Evolutionary conservation across 2,888 invertebrate genomes (phyloP).

Genomic region (Linhomoeus sp.): DNA sequence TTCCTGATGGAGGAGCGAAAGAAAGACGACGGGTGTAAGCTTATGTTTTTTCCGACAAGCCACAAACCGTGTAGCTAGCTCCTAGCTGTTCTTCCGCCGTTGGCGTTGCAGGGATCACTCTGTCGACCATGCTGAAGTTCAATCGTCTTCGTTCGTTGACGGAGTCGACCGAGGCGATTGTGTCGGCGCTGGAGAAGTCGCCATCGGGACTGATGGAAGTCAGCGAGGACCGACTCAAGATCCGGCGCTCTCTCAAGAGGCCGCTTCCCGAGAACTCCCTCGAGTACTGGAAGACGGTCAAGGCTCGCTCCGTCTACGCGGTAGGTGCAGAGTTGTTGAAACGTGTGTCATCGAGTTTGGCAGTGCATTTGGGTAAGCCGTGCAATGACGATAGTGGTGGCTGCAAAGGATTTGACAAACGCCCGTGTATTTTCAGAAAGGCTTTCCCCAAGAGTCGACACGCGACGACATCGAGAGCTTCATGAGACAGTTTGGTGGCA

Average conservation of each 20-base stretch:
- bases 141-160: conserved; percentile 52
- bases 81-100: no score
- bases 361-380: no score
- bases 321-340: conserved; percentile 18
- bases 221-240: conserved; percentile 46
- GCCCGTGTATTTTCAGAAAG: conserved; percentile 39
- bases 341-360: neutral
- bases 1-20: conserved; percentile 69
- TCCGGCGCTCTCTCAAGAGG: conserved; percentile 49
- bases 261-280: conserved; percentile 65
- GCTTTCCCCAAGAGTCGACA: conserved; percentile 35
- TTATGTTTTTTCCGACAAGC: neutral
- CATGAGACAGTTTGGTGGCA: conserved; percentile 46
- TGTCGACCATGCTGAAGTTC: conserved; percentile 63
- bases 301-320: conserved; percentile 56
- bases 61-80: no score
- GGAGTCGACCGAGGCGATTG: conserved; percentile 47
- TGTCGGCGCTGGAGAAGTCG: conserved; percentile 52
- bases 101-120: conserved; percentile 46
- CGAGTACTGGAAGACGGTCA: conserved; percentile 55
- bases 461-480: conserved; percentile 52
- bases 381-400: neutral
- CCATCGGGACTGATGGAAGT: conserved; percentile 40
- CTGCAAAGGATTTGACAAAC: neutral
- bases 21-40: conserved; percentile 50